Percentiles rank a stretch among this genome's conserved stretches.
Evolutionary conservation across 2,797 vertebrate genomes (phyloP).

Genomic region (Gymnothorax javanicus): DNA sequence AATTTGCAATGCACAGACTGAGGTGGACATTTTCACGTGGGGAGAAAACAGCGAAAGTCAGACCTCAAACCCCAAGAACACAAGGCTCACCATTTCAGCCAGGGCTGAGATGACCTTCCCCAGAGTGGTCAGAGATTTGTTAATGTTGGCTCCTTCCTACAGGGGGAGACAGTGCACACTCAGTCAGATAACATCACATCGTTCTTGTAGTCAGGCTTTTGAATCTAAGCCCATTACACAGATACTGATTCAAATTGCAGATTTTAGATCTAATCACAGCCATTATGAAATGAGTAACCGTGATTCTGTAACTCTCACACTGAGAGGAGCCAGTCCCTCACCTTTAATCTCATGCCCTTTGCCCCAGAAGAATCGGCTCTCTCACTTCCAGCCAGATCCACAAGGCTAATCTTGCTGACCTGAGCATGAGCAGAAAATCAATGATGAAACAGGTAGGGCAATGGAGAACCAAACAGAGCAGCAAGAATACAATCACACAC

Average conservation of each 20-base stretch:
- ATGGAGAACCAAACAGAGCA: background rate
- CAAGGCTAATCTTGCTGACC: constrained; percentile 90
- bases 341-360: constrained; percentile 85
- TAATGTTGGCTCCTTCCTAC: constrained; percentile 81
- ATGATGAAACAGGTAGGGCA: background rate
- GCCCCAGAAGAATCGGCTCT: constrained; percentile 85
- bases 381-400: constrained; percentile 86
- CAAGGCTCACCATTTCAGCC: constrained; percentile 71
- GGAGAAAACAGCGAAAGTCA: too few relatives aligned
- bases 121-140: constrained; percentile 78
- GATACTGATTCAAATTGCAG: background rate
- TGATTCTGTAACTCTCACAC: background rate
- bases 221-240: background rate
- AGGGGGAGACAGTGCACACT: constrained; percentile 17
- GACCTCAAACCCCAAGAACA: too few relatives aligned
- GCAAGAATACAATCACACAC: background rate
- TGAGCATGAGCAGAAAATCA: constrained; percentile 44
- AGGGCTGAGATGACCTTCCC: constrained; percentile 80
- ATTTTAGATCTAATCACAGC: background rate
- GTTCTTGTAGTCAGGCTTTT: background rate
- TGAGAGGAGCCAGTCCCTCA: constrained; percentile 41
- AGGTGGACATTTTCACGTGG: too few relatives aligned
- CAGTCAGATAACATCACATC: background rate
- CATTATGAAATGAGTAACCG: background rate
- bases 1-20: too few relatives aligned